Conservation (phyloP, 2,888 invertebrate genomes). For the Eupsilia transversa region DNA sequence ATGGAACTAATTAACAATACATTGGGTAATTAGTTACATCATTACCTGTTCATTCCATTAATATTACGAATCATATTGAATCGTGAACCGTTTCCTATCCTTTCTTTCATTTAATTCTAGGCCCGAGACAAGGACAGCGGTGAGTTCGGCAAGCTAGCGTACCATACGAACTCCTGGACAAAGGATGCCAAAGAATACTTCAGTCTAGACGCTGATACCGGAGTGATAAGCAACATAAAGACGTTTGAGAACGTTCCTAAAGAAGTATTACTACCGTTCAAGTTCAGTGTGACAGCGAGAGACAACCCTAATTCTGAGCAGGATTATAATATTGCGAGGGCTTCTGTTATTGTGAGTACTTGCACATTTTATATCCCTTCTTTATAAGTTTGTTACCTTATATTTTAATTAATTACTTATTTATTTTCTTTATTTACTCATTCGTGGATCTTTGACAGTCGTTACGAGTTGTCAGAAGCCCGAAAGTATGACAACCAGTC, state of each 20-base stretch:
- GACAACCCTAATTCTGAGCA: slow-evolving; percentile 93
- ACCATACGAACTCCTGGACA: slow-evolving; percentile 89
- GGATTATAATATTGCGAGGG: slow-evolving; percentile 92
- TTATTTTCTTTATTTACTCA: no score
- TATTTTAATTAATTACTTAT: no score
- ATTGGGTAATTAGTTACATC: slow-evolving; percentile 21
- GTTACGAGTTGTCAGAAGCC: no score
- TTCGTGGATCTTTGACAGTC: no score
- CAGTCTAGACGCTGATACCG: slow-evolving; percentile 93
- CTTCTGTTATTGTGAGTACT: slow-evolving; percentile 92
- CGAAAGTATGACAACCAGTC: no score
- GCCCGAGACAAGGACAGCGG: slow-evolving; percentile 97
- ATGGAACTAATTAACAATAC: background rate
- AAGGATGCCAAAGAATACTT: slow-evolving; percentile 92
- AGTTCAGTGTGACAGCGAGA: slow-evolving; percentile 93
- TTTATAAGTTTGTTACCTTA: background rate
- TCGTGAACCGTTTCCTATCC: background rate
- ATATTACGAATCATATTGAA: background rate
- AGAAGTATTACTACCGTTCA: slow-evolving; percentile 93
- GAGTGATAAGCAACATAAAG: slow-evolving; percentile 94
- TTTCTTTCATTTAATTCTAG: slow-evolving; percentile 76
- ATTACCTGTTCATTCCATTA: slow-evolving; percentile 7
- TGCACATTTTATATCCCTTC: background rate
- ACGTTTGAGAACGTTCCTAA: slow-evolving; percentile 93
- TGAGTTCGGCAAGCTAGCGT: slow-evolving; percentile 94